phyloP scores from a whole-genome alignment of 1,140 invertebrate species.

The Cryptotermes secundus region DNA sequence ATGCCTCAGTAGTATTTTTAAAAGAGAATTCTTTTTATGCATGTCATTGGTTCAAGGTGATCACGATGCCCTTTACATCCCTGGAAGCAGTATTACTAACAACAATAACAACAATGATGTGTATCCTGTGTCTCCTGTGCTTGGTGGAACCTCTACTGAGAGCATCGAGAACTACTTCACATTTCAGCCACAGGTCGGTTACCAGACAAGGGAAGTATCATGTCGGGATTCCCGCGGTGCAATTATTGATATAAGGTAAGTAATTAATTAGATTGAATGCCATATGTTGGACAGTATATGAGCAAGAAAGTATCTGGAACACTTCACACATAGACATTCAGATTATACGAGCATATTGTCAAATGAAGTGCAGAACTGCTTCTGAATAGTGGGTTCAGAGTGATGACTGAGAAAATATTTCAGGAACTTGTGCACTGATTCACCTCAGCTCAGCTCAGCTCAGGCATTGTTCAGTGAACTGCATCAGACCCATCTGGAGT shows the following conservation, averaged over 20 bases:
- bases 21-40: too few species aligned
- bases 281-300: background rate
- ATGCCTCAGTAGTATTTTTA: too few species aligned
- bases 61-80: conserved; percentile 30
- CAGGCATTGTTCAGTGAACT: too few species aligned
- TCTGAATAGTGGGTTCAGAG: too few species aligned
- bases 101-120: background rate
- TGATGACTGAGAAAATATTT: too few species aligned
- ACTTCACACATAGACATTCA: background rate
- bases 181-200: conserved; percentile 47
- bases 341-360: too few species aligned
- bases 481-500: too few species aligned
- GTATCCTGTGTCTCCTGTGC: conserved; percentile 19
- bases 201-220: conserved; percentile 44
- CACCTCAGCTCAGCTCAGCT: too few species aligned
- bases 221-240: conserved; percentile 44
- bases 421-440: too few species aligned
- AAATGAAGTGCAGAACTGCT: too few species aligned
- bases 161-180: conserved; percentile 35
- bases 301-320: background rate
- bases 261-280: background rate
- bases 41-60: background rate
- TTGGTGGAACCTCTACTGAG: conserved; percentile 27
- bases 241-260: conserved; percentile 43
- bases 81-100: background rate